phyloP scores from a whole-genome alignment of 1,140 invertebrate species.

The Drosophila baimaii region DNA sequence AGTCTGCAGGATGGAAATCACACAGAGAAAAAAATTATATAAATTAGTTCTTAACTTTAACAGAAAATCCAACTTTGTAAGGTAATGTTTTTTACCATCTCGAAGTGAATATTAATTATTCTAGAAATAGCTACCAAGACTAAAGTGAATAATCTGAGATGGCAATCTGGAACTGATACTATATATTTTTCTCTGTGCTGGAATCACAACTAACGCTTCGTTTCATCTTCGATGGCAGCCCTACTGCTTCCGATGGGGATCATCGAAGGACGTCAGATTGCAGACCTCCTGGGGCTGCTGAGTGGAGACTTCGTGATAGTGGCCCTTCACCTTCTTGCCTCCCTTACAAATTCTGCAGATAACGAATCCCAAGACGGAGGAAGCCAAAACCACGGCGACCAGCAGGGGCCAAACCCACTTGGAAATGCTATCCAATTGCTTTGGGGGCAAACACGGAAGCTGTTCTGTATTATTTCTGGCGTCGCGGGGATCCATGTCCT shows the following conservation, averaged over 20 bases:
- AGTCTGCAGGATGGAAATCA: conserved; percentile 36
- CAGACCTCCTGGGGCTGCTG: conserved; percentile 13
- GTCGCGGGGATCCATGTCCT: not conserved
- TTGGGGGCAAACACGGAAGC: not conserved
- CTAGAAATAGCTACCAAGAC: not conserved
- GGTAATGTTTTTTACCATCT: conserved; percentile 10
- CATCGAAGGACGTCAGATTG: conserved; percentile 4
- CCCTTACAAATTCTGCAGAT: not conserved
- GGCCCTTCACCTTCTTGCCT: conserved; percentile 1
- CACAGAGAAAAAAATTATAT: conserved; percentile 22
- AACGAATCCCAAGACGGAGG: not conserved
- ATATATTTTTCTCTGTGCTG: conserved; percentile 19
- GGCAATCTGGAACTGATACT: conserved; percentile 17
- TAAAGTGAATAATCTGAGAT: conserved; percentile 18
- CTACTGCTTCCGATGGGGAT: conserved; percentile 1
- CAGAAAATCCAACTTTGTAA: not conserved
- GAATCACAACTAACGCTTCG: conserved; percentile 35
- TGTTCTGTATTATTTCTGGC: not conserved
- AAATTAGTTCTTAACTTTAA: conserved; percentile 6
- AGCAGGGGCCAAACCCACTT: not conserved
- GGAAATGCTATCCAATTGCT: not conserved
- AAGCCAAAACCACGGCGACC: too few species aligned
- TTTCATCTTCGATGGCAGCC: not conserved
- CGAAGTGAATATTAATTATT: not conserved
- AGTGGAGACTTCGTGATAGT: conserved; percentile 14